Base-by-base conservation (phyloP, 2,888 invertebrate genomes). In the Dicycla oo region DNA sequence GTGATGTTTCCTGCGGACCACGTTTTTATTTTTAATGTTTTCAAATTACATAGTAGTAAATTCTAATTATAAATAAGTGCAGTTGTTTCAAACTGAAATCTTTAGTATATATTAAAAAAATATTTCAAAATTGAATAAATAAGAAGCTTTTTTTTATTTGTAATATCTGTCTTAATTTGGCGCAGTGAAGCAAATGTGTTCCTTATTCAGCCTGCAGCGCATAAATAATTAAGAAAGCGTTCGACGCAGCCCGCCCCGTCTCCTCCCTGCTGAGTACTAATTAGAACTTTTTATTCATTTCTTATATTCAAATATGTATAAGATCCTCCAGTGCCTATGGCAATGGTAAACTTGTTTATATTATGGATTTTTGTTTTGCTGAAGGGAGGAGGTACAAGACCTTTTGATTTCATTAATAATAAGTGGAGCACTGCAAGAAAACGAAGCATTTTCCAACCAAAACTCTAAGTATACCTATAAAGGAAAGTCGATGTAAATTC, bases 161-260 rank as follows among this genome's bases (percentile, higher is more conserved):
- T n/a, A 64, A 65, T 82, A 81, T 86, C 87, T 85, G 75, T 87
- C 88, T 90, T 89, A 88, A 90, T 92, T 92, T 93, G 89, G 88
- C 91, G 91, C 92, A 93, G 87, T 88, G 89, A 88, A 88, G 88
- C 87, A 86, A 89, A 88, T 88, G 87, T 90, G 91, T 92, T 93
- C 88, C 90, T 91, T 91, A 92, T 91, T 92, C 92, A 91, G 92
- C 88, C 92, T 94, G 93, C 93, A 93, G 92, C 89, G 92, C 90
- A 92, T 93, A 93, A 93, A 93, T 93, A 94, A 94, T 94, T 94
- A 93, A 93, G 91, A 87, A 91, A 92, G 88, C 91, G 91, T 93
- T 93, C 91, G 90, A 91, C 89, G 91, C 90, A 90, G 90, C 90
- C 84, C 89, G 88, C 87, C 83, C 81, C 85, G 87, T 81, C 87